phyloP scores from a whole-genome alignment of 2,797 vertebrate species.

The Channa striata region DNA sequence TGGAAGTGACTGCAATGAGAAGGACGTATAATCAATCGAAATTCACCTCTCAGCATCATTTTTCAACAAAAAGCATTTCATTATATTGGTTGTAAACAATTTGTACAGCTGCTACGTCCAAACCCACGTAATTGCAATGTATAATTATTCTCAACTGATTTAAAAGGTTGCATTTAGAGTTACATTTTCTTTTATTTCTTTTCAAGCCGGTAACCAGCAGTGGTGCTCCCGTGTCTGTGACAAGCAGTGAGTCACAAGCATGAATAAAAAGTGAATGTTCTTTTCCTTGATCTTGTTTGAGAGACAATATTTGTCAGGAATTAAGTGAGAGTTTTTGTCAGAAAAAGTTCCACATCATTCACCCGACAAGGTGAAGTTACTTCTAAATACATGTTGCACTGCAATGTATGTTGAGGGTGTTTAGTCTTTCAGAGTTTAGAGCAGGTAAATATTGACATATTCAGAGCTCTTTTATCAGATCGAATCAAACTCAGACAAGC shows the following conservation, averaged over 20 bases:
- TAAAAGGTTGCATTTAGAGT: background rate
- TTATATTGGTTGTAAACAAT: background rate
- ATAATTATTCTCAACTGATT: background rate
- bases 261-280: background rate
- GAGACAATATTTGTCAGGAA: slow-evolving; percentile 18
- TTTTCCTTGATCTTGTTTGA: slow-evolving; percentile 27
- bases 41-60: background rate
- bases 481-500: background rate
- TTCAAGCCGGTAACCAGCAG: background rate
- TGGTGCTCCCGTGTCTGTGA: slow-evolving; percentile 5
- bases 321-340: slow-evolving; percentile 15
- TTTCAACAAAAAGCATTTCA: background rate
- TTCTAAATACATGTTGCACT: background rate
- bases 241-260: slow-evolving; percentile 13
- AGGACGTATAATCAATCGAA: background rate
- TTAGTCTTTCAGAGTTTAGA: slow-evolving; percentile 2
- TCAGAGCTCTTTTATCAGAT: slow-evolving; percentile 1
- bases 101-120: background rate
- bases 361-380: background rate
- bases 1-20: background rate
- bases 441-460: background rate
- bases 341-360: slow-evolving; percentile 15
- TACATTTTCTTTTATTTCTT: background rate
- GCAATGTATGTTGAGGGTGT: background rate
- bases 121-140: background rate